Percentiles rank a stretch among this genome's conserved stretches.
Evolutionary conservation across 2,113 vertebrate species (phyloP).

Genomic region (human): GRCh38 chr14:101045501-101046000

Average conservation of each 20-base stretch:
- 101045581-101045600: not conserved
- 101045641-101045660: accelerated
- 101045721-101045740: accelerated
- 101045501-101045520: not conserved
- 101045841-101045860: constrained; percentile 53
- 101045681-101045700: not conserved
- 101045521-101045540: accelerated
- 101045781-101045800: not conserved
- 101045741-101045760: not conserved
- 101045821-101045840: not conserved
- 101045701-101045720: accelerated
- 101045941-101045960: constrained; percentile 76
- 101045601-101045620: not conserved
- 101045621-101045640: not conserved
- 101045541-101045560: not conserved
- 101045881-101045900: not conserved
- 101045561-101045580: not conserved
- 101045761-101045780: not conserved
- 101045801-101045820: not conserved
- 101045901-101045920: constrained; percentile 67
- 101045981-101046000: constrained; percentile 80
- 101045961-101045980: constrained; percentile 78
- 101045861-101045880: not conserved
- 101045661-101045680: not conserved
- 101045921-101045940: constrained; percentile 79